Base-by-base conservation (phyloP, 2,113 vertebrate species). In the Rhinopomastus cyanomelas region DNA sequence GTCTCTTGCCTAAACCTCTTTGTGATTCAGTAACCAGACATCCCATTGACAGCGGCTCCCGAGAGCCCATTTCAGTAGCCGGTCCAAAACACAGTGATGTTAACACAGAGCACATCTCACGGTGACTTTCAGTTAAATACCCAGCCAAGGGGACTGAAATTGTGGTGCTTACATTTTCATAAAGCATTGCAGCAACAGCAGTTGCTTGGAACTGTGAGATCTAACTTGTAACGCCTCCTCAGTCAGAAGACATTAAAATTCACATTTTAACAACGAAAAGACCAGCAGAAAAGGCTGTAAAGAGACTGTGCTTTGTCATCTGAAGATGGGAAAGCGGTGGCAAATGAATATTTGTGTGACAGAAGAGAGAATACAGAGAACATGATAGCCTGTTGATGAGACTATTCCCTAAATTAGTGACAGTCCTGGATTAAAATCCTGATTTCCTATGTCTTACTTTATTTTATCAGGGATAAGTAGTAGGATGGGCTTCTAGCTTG, bases 21-120 rank as follows among this genome's bases (percentile, higher is more conserved):
- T 85, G 32, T 71, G 61, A 78, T 84, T 78, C 81, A 71, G 49
- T 49, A 88, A 86, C 48, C 65, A 88, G 87, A 75, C 66, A 84
- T 21, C 12, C 27, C 34, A 3, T 17, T 75, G 78, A 93, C 91
- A 90, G 61, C 90, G 36, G 14, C 20, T 72, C 67, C 51, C 1
- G 5, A 62, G 36, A 86, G 60, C 39, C 68, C 65, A 74, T 55
- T 69, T 74, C 3, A 56, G 49, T 26, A 69, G 84, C 36, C 77
- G 75, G 53, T 66, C 73, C 65, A 84, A 84, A 90, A 87, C 53
- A 79, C 49, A 80, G 77, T 4, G 1, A 51, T 77, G 36, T 57
- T 74, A 90, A 85, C 60, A 62, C 27, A 94, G 68, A 93, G 56
- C 68, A 66, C 60, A 55, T 62, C 56, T 88, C 77, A 62, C 4